phyloP scores from a whole-genome alignment of 2,113 vertebrate genomes.

The Hemiprocne comata region DNA sequence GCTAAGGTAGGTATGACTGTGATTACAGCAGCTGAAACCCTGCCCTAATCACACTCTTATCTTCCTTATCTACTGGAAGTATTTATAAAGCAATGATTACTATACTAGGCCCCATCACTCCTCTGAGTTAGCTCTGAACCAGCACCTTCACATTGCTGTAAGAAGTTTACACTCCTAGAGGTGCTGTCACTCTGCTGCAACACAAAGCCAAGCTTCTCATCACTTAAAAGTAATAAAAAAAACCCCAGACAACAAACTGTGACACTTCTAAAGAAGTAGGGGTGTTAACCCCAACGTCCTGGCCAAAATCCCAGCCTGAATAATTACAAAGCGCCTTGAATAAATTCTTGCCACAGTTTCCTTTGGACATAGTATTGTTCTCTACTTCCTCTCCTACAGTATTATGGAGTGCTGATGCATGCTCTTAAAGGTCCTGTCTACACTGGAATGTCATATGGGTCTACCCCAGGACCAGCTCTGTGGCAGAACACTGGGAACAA shows the following conservation, averaged over 20 bases:
- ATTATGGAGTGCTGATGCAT: background rate
- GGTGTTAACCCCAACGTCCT: slow-evolving; percentile 57
- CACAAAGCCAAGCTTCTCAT: slow-evolving; percentile 36
- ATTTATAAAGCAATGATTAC: slow-evolving; percentile 46
- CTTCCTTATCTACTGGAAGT: slow-evolving; percentile 45
- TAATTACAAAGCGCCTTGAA: slow-evolving; percentile 48
- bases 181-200: slow-evolving; percentile 39
- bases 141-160: background rate
- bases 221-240: slow-evolving; percentile 46
- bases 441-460: background rate
- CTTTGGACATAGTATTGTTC: slow-evolving; percentile 50
- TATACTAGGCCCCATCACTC: background rate
- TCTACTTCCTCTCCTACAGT: slow-evolving; percentile 42
- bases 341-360: slow-evolving; percentile 64
- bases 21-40: slow-evolving; percentile 9
- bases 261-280: slow-evolving; percentile 39
- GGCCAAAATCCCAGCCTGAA: slow-evolving; percentile 17
- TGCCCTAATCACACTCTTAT: slow-evolving; percentile 49
- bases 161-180: background rate
- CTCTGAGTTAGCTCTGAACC: background rate
- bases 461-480: background rate
- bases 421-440: slow-evolving; percentile 18
- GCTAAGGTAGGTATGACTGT: background rate
- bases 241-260: background rate
- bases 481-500: background rate